Evolutionary conservation across 2,797 vertebrate genomes (phyloP), one percentile per base, ranked within the genome.

Genomic region (Lagocephalus sceleratus): DNA sequence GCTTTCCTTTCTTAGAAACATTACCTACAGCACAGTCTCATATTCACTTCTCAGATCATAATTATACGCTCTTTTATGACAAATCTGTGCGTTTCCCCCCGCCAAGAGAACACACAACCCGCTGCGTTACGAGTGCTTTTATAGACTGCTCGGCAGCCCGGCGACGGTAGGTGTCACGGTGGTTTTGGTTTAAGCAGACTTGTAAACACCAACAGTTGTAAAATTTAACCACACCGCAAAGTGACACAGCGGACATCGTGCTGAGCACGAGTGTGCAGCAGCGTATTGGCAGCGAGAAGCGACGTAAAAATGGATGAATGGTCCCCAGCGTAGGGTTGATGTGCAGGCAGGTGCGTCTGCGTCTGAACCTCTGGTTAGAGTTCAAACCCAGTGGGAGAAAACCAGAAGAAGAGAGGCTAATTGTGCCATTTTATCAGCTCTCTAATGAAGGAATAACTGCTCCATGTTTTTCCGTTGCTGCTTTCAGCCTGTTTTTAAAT

Each of bases 151-250:
- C 54, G 53, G 71, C 68, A 75, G 63, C 70, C 55, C 22, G 49
- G 59, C 54, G 25, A 74, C 55, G 70, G 78, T 82, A 66, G 80
- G 79, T 82, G 78, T 66, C 43, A 46, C 14, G 54, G 63, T 64
- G 66, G 68, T 61, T 78, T 81, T 73, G 1, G 47, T 71, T 75
- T 76, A 80, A 78, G 75, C 78, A 76, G 79, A 79, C 80, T 80
- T 85, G 77, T 86, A 83, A 86, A 84, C 81, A 82, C 77, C 69
- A 79, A 63, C 54, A 41, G 73, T 66, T 56, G 76, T 79, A 84
- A 86, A 83, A 75, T 63, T 63, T 54, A 49, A 63, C 47, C 20
- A 3, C 69, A 68, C 73, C 66, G 23, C 79, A 76, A 63, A 83
- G 68, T 57, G 46, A 58, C 47, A 3, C 47, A 32, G 68, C 0